Conservation (phyloP, 2,797 vertebrate species). For the Sandelia bainsii region DNA sequence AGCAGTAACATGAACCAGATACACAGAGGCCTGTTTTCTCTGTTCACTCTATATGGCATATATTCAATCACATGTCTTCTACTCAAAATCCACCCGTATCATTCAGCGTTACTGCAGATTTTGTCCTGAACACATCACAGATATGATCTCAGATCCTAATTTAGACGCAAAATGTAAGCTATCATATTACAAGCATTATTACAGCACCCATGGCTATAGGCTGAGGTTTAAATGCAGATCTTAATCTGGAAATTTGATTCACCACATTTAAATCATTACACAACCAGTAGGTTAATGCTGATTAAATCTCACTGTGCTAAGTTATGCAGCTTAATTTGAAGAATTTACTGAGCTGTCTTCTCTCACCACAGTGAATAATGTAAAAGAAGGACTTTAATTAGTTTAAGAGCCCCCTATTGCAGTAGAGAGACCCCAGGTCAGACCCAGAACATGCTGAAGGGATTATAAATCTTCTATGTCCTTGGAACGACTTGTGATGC, state of each 20-base stretch:
- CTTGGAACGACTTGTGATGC: too few species aligned
- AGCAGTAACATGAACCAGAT: not conserved
- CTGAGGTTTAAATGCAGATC: not conserved
- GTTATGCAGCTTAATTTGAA: too few species aligned
- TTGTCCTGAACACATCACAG: conserved; percentile 1
- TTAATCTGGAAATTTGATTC: conserved; percentile 12
- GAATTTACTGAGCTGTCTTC: too few species aligned
- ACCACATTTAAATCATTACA: too few species aligned
- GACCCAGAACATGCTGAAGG: too few species aligned
- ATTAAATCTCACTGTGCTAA: not conserved
- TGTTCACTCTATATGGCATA: not conserved
- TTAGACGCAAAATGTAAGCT: too few species aligned
- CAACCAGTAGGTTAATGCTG: not conserved
- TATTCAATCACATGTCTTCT: conserved; percentile 8
- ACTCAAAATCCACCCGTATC: not conserved
- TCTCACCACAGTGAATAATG: too few species aligned
- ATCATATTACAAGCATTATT: conserved; percentile 2
- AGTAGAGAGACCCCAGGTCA: too few species aligned
- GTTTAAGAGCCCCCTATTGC: too few species aligned
- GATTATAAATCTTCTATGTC: too few species aligned
- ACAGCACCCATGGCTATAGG: not conserved
- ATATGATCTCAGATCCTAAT: too few species aligned
- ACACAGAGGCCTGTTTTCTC: not conserved
- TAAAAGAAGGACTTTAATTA: too few species aligned
- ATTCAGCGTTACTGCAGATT: conserved; percentile 1